These are phyloP conservation scores for Neoaliturus tenellus DNA, from an alignment of 2,888 invertebrate genomes.

Conservation along the genomic window DNA sequence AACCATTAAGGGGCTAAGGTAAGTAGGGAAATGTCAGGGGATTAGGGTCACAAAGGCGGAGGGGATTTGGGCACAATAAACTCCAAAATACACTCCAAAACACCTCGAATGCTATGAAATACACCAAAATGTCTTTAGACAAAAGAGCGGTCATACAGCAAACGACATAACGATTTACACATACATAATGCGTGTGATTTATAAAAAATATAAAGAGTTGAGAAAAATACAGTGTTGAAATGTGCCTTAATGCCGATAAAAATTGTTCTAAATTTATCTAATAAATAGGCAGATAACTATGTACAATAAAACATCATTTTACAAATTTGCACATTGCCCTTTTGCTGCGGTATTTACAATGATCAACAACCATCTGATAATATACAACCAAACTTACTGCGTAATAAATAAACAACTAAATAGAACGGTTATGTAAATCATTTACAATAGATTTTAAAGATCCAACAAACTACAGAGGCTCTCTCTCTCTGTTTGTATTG, in stretches of 20 bases:
- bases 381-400: conserved; percentile 14
- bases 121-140: conserved; percentile 18
- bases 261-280: conserved; percentile 32
- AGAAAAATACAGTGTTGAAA: conserved; percentile 29
- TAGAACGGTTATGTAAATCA: background rate
- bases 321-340: conserved; percentile 58
- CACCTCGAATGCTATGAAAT: background rate
- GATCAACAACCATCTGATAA: conserved; percentile 27
- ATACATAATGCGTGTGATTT: conserved; percentile 24
- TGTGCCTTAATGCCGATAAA: conserved; percentile 42
- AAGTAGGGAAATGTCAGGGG: conserved; percentile 17
- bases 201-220: conserved; percentile 39
- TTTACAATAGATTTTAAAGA: background rate
- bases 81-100: conserved; percentile 36
- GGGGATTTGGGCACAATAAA: background rate
- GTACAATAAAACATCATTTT: conserved; percentile 54
- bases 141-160: conserved; percentile 26
- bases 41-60: background rate
- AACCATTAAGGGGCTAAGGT: conserved; percentile 28
- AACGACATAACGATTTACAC: conserved; percentile 38
- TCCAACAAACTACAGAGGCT: conserved; percentile 25
- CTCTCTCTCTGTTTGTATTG: background rate
- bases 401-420: background rate
- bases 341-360: conserved; percentile 45
- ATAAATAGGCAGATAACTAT: conserved; percentile 47